Conservation (phyloP, 1,140 invertebrate species). For the Drosophila yakuba region DNA sequence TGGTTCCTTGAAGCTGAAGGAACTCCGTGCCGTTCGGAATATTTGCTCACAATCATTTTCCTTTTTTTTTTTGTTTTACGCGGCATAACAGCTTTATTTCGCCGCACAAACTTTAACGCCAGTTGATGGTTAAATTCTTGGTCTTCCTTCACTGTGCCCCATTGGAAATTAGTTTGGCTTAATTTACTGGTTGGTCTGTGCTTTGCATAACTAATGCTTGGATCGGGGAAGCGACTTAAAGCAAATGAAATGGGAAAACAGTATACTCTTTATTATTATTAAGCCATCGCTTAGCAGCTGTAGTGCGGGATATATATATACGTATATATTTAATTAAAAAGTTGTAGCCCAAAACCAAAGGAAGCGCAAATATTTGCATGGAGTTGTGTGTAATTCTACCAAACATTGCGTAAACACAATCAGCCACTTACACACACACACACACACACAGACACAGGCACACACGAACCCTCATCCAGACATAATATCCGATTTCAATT, state of each 20-base stretch:
- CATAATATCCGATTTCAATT: conserved; percentile 74
- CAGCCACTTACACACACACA: conserved; percentile 17
- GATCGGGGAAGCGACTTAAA: conserved; percentile 25
- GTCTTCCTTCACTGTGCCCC: conserved; percentile 17
- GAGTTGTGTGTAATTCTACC: conserved; percentile 41
- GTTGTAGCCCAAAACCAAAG: conserved; percentile 33
- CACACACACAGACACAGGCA: conserved; percentile 4
- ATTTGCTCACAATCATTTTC: conserved; percentile 36
- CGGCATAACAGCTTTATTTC: conserved; percentile 60
- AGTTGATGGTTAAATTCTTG: conserved; percentile 37
- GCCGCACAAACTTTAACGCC: conserved; percentile 40
- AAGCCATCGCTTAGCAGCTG: conserved; percentile 35
- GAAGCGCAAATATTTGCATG: conserved; percentile 46
- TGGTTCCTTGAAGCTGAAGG: conserved; percentile 19
- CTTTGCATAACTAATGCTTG: conserved; percentile 60
- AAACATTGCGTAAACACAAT: conserved; percentile 56
- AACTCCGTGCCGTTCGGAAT: conserved; percentile 28
- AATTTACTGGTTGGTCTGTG: conserved; percentile 11
- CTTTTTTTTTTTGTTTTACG: neutral
- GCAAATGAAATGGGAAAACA: conserved; percentile 36
- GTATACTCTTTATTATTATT: conserved; percentile 46
- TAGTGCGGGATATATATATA: conserved; percentile 10
- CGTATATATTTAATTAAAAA: conserved; percentile 69
- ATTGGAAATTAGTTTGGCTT: conserved; percentile 35
- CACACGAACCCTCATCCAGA: conserved; percentile 23